Conservation (phyloP, 2,113 vertebrate species). For the Ranitomeya imitator region DNA sequence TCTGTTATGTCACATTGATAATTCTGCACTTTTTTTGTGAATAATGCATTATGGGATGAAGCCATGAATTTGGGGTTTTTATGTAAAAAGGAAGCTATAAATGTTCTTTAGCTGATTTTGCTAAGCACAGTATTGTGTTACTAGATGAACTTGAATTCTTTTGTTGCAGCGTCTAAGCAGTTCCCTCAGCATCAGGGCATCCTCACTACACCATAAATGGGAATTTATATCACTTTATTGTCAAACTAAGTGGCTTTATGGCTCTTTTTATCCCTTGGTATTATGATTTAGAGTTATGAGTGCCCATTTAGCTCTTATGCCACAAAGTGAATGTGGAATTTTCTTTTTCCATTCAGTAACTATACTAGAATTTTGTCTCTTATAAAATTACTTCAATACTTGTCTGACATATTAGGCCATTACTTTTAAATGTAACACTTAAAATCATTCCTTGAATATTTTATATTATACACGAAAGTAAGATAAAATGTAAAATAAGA, state of each 20-base stretch:
- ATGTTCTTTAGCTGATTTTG: constrained; percentile 10
- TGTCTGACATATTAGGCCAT: neutral
- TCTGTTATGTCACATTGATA: no score
- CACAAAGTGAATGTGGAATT: neutral
- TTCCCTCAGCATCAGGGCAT: constrained; percentile 23
- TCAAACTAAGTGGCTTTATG: constrained; percentile 38
- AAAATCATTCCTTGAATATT: neutral
- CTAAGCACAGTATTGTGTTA: constrained; percentile 1
- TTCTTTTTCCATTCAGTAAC: constrained; percentile 22
- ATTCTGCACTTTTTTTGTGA: neutral
- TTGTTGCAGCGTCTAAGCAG: neutral
- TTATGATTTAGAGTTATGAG: constrained; percentile 37
- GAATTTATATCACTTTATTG: constrained; percentile 34
- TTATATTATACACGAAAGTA: neutral
- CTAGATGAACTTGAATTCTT: constrained; percentile 16
- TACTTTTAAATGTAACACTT: neutral
- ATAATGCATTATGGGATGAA: neutral
- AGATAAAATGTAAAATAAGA: neutral
- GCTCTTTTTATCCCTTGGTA: constrained; percentile 29
- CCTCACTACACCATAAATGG: constrained; percentile 23
- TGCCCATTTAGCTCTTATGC: constrained; percentile 19
- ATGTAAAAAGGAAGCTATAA: neutral
- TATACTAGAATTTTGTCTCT: neutral
- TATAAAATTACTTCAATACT: constrained; percentile 24
- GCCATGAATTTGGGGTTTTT: neutral